Conservation (phyloP, 2,888 invertebrate species). For the Eupeodes luniger region DNA sequence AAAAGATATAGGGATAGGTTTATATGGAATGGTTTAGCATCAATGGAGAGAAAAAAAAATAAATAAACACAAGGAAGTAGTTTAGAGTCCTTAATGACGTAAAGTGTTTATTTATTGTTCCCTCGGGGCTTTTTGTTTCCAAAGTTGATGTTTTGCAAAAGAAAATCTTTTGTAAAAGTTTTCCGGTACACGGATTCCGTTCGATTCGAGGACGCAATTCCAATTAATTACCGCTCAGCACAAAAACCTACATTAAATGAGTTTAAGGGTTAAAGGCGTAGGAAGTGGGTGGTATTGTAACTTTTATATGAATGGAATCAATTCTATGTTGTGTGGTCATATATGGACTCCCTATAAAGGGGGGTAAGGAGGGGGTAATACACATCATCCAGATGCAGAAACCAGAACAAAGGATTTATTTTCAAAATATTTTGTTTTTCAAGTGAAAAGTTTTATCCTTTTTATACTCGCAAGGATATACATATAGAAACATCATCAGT, state of each 20-base stretch:
- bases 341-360: conserved; percentile 20
- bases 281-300: no score
- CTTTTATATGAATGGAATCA: conserved; percentile 15
- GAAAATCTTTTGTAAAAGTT: conserved; percentile 33
- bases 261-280: no score
- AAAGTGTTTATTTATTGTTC: conserved; percentile 62
- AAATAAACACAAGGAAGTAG: conserved; percentile 18
- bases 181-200: neutral
- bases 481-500: neutral
- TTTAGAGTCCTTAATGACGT: conserved; percentile 41
- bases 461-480: no score
- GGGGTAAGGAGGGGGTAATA: neutral
- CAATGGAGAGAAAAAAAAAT: neutral
- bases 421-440: conserved; percentile 56
- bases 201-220: conserved; percentile 42
- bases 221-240: conserved; percentile 65
- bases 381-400: neutral
- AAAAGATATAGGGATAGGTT: neutral
- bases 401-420: conserved; percentile 51
- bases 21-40: neutral
- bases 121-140: conserved; percentile 45
- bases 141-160: conserved; percentile 15
- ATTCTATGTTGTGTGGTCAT: conserved; percentile 38
- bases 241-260: conserved; percentile 2
- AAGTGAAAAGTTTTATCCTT: conserved; percentile 36